phyloP scores from a whole-genome alignment of 2,113 vertebrate genomes.

The Thunnus thynnus region DNA sequence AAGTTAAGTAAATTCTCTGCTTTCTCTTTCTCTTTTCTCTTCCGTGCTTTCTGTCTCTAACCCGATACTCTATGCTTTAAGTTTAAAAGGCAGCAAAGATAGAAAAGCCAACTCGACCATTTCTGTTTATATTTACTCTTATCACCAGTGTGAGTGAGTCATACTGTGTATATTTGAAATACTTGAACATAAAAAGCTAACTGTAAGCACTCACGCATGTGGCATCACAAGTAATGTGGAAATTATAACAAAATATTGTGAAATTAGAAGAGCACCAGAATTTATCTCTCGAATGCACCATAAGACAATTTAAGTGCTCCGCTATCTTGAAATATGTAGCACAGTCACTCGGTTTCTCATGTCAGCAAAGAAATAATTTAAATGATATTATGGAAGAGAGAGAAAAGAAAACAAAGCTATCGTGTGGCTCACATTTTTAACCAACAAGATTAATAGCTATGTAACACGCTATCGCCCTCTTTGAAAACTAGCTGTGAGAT shows the following conservation, averaged over 20 bases:
- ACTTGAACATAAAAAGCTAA: no score
- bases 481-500: slow-evolving; percentile 23
- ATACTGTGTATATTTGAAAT: no score
- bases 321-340: background rate
- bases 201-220: no score
- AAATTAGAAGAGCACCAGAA: no score
- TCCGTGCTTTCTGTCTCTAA: background rate
- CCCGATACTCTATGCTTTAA: background rate
- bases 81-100: background rate
- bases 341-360: background rate
- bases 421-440: slow-evolving; percentile 21
- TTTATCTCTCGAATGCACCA: no score
- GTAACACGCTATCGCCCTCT: background rate
- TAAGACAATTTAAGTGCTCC: background rate
- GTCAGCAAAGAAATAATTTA: slow-evolving; percentile 17
- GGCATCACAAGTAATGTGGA: no score
- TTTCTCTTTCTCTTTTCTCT: no score
- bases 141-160: background rate
- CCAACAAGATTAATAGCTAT: slow-evolving; percentile 3
- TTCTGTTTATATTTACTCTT: background rate
- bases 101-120: background rate
- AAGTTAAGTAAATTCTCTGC: no score
- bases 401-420: slow-evolving; percentile 5
- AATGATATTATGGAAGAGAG: background rate
- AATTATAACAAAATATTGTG: no score